Percentiles rank a stretch among this genome's conserved stretches.
Evolutionary conservation across 1,140 invertebrate genomes (phyloP).

Genomic region (Drosophila leontia): DNA sequence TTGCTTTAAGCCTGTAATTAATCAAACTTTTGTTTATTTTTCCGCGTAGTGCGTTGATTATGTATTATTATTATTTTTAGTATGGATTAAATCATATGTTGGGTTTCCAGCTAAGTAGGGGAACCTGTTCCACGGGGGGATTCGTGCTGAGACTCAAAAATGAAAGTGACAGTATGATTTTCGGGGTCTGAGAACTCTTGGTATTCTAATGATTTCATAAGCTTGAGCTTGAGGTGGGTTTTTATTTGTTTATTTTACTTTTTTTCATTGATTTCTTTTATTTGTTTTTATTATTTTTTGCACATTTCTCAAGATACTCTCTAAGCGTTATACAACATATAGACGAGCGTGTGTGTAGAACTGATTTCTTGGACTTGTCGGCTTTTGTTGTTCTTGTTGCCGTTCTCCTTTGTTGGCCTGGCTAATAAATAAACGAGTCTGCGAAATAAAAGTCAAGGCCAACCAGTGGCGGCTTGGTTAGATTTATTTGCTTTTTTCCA

Average conservation of each 20-base stretch:
- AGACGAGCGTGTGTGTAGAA: neutral
- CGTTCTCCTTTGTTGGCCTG: conserved; percentile 55
- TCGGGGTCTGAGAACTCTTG: conserved; percentile 25
- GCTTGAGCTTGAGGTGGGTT: conserved; percentile 5
- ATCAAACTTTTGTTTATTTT: conserved; percentile 46
- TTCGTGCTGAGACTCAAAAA: conserved; percentile 11
- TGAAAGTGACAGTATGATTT: conserved; percentile 61
- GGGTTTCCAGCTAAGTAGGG: conserved; percentile 20
- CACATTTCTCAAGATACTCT: conserved; percentile 55
- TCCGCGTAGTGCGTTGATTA: conserved; percentile 20
- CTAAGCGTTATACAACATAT: conserved; percentile 5
- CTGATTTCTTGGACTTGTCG: conserved; percentile 49
- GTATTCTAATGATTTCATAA: conserved; percentile 71
- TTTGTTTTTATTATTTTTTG: conserved; percentile 19
- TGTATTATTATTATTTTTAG: conserved; percentile 22
- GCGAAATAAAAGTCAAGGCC: conserved; percentile 78
- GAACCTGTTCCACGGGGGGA: conserved; percentile 68
- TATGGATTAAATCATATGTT: conserved; percentile 50
- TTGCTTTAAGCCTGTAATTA: conserved; percentile 33
- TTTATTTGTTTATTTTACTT: conserved; percentile 6
- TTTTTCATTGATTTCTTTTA: conserved; percentile 15
- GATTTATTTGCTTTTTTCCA: conserved; percentile 59
- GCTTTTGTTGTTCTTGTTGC: conserved; percentile 33
- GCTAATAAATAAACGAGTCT: conserved; percentile 76
- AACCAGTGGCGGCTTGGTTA: conserved; percentile 39